phyloP scores from a whole-genome alignment of 30 jellyfish, hydroid and myxozoan species.

The Cassiopea xamachana region DNA sequence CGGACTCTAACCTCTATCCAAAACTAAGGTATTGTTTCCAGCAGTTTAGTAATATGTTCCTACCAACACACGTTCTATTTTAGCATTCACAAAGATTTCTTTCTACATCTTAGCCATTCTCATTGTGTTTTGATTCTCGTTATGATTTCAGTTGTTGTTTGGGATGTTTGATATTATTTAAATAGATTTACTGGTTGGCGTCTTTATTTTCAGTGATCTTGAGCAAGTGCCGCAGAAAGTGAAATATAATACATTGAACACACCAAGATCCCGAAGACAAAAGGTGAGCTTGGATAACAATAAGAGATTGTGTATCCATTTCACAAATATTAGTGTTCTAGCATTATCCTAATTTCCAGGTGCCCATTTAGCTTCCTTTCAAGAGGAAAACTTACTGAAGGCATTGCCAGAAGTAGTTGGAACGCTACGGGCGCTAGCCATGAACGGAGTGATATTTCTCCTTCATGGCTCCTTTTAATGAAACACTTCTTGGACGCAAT shows the following conservation, averaged over 20 bases:
- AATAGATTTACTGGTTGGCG: background rate
- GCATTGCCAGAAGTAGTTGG: no score
- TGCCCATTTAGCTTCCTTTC: no score
- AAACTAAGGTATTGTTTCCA: conserved; percentile 30
- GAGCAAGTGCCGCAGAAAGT: conserved; percentile 78
- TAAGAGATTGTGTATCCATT: background rate
- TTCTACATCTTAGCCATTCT: no score
- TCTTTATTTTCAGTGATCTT: conserved; percentile 32
- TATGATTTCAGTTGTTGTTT: no score
- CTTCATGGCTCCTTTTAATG: no score
- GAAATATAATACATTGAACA: conserved; percentile 77
- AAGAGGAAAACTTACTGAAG: no score
- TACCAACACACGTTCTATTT: background rate
- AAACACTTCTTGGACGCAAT: no score
- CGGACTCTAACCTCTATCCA: conserved; percentile 90
- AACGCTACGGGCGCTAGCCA: no score
- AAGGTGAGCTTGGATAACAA: conserved; percentile 28
- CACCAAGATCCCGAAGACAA: conserved; percentile 84
- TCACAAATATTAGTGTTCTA: background rate
- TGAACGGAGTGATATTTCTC: no score
- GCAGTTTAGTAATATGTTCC: background rate
- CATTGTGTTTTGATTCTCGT: no score
- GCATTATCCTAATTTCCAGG: background rate
- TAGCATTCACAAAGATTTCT: no score
- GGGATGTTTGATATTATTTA: no score